phyloP scores from a whole-genome alignment of 2,888 invertebrate species.

The Didymodactylos carnosus region DNA sequence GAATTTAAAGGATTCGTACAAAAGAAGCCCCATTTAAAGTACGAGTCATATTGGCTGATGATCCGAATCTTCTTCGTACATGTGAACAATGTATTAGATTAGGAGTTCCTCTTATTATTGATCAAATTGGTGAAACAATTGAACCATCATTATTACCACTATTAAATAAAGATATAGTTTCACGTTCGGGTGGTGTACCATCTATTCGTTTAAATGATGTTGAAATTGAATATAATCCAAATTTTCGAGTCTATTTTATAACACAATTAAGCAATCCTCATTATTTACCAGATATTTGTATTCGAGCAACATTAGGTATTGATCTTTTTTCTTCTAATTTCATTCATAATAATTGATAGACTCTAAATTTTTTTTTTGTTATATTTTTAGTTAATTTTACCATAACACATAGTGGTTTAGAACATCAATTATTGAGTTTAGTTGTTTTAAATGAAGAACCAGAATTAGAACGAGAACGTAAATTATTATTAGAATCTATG shows the following conservation, averaged over 20 bases:
- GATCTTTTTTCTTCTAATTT: too few relatives aligned
- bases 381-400: slow-evolving; percentile 27
- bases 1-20: not conserved
- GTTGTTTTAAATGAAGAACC: slow-evolving; percentile 29
- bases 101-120: slow-evolving; percentile 26
- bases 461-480: slow-evolving; percentile 8
- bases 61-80: slow-evolving; percentile 29
- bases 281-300: slow-evolving; percentile 30
- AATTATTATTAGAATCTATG: slow-evolving; percentile 5
- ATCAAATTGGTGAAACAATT: slow-evolving; percentile 29
- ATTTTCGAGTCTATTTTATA: slow-evolving; percentile 31
- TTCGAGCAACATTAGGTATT: slow-evolving; percentile 28
- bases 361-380: not conserved
- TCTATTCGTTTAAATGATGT: slow-evolving; percentile 30
- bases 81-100: slow-evolving; percentile 31
- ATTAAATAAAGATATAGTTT: slow-evolving; percentile 27
- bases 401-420: slow-evolving; percentile 32
- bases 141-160: slow-evolving; percentile 31
- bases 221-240: slow-evolving; percentile 33
- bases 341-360: not conserved
- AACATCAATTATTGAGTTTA: slow-evolving; percentile 32
- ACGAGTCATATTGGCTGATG: slow-evolving; percentile 24
- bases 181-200: slow-evolving; percentile 24
- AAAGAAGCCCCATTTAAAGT: slow-evolving; percentile 17
- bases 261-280: slow-evolving; percentile 32